Conservation (phyloP, 2,888 invertebrate genomes). For the Leucoptera coffeella region DNA sequence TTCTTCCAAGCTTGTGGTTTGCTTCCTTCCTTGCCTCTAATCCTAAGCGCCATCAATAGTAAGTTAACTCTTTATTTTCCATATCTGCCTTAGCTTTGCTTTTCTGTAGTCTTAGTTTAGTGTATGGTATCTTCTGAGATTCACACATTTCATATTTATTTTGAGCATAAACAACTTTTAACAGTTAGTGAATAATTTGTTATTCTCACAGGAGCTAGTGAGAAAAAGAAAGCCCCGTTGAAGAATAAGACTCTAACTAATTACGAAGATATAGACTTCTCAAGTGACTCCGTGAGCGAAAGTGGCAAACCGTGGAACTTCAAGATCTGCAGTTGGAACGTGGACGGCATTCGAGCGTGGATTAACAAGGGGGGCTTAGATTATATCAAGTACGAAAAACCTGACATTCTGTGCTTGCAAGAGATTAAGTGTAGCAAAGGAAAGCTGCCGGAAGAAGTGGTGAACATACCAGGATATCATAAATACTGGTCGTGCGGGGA, state of each 20-base stretch:
- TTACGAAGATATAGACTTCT: conserved; percentile 57
- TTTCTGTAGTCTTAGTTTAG: too few species aligned
- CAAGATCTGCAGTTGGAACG: conserved; percentile 93
- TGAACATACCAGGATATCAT: conserved; percentile 70
- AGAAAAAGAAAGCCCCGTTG: conserved; percentile 28
- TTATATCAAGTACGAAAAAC: conserved; percentile 72
- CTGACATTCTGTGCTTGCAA: conserved; percentile 74
- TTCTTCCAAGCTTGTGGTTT: too few species aligned
- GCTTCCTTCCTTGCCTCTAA: too few species aligned
- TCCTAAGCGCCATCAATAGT: too few species aligned
- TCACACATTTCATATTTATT: too few species aligned
- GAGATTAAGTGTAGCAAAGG: conserved; percentile 84
- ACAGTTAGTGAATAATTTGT: too few species aligned
- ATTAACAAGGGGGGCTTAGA: conserved; percentile 69
- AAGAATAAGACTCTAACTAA: conserved; percentile 58
- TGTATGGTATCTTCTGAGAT: too few species aligned
- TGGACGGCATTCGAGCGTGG: conserved; percentile 92
- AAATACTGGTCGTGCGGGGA: conserved; percentile 70
- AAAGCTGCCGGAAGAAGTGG: conserved; percentile 74
- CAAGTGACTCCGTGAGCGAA: conserved; percentile 38
- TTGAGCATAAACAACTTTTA: too few species aligned
- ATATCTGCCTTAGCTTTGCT: too few species aligned
- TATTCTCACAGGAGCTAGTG: too few species aligned
- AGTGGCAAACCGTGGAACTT: conserved; percentile 67
- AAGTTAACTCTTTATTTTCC: too few species aligned